phyloP scores from a whole-genome alignment of 2,888 invertebrate genomes.

The Patella depressa region DNA sequence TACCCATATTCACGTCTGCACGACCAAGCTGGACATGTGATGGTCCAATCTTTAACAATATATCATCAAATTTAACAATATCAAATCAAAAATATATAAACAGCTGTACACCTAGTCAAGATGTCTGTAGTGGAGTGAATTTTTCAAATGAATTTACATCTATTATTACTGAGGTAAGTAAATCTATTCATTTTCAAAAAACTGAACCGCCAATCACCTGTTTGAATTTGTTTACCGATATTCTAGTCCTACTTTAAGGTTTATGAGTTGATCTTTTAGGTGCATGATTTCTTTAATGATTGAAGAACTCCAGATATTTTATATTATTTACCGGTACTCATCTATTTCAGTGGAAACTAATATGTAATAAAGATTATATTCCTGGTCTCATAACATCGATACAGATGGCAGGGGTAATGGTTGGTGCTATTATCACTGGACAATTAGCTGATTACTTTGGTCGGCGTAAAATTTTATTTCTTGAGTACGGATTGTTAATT shows the following conservation, averaged over 20 bases:
- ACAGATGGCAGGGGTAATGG: conserved; percentile 66
- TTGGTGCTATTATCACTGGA: conserved; percentile 64
- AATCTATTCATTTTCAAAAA: not conserved
- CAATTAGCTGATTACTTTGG: conserved; percentile 67
- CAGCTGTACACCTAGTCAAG: conserved; percentile 34
- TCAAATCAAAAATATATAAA: not conserved
- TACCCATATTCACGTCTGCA: conserved; percentile 61
- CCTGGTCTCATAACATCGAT: conserved; percentile 61
- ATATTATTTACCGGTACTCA: too few species aligned
- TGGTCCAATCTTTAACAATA: conserved; percentile 25
- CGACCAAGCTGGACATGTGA: conserved; percentile 54
- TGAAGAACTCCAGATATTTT: too few species aligned
- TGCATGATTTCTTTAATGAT: too few species aligned
- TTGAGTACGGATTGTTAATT: conserved; percentile 57
- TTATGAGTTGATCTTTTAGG: too few species aligned
- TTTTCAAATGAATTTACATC: conserved; percentile 55
- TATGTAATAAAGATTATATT: conserved; percentile 55
- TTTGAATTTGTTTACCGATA: too few species aligned
- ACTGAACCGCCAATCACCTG: too few species aligned
- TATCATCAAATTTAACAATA: not conserved
- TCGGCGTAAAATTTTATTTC: conserved; percentile 57
- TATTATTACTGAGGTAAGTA: conserved; percentile 62
- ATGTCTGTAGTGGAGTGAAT: conserved; percentile 38
- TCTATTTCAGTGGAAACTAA: conserved; percentile 60
- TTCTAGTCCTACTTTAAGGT: too few species aligned